Evolutionary conservation across 2,888 invertebrate genomes (phyloP).

Genomic region (Heliconius aoede): DNA sequence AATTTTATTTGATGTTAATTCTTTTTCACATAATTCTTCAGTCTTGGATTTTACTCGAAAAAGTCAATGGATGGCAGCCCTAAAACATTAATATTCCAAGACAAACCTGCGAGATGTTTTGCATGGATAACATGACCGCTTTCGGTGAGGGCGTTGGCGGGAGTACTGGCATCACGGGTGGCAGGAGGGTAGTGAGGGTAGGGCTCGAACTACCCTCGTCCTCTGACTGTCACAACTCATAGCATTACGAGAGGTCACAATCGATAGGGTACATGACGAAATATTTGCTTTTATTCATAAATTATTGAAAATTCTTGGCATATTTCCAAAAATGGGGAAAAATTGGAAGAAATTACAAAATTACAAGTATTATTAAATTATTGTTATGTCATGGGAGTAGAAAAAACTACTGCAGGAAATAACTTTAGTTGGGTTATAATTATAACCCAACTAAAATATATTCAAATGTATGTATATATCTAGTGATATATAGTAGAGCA

Average conservation of each 20-base stretch:
- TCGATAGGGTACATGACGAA: slow-evolving; percentile 19
- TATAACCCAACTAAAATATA: too few relatives aligned
- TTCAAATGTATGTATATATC: too few relatives aligned
- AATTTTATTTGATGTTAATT: neutral
- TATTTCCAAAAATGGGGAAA: neutral
- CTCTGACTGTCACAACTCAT: slow-evolving; percentile 55
- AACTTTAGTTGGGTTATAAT: neutral
- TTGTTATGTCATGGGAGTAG: too few relatives aligned
- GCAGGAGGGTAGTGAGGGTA: slow-evolving; percentile 66
- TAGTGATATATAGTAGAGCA: too few relatives aligned
- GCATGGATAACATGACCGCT: slow-evolving; percentile 58
- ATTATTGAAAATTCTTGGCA: neutral
- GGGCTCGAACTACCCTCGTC: slow-evolving; percentile 63
- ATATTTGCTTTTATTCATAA: neutral
- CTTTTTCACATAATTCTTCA: neutral
- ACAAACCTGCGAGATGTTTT: slow-evolving; percentile 64
- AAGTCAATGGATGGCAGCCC: slow-evolving; percentile 26
- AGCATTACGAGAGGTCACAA: slow-evolving; percentile 25
- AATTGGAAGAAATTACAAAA: too few relatives aligned
- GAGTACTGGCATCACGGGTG: slow-evolving; percentile 61
- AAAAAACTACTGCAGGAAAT: neutral
- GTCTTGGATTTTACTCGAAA: neutral
- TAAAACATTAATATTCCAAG: slow-evolving; percentile 32
- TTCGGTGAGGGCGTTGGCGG: slow-evolving; percentile 56
- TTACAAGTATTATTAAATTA: neutral